phyloP scores from a whole-genome alignment of 2,113 vertebrate genomes.

The Trogon surrucura region DNA sequence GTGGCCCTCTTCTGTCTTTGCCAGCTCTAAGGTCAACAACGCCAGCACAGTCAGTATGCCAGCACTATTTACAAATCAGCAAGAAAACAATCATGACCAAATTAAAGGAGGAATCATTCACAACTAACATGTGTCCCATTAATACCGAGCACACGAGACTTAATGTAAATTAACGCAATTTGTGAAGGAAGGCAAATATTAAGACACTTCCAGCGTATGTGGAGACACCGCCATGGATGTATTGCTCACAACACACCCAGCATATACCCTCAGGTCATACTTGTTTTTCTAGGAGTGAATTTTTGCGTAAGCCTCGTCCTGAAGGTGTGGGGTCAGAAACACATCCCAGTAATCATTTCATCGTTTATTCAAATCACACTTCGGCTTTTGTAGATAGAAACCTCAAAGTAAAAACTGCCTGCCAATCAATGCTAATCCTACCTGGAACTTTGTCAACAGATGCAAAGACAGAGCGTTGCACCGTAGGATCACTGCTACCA shows the following conservation, averaged over 20 bases:
- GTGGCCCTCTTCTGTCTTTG: not conserved
- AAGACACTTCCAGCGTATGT: not conserved
- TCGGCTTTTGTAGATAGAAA: not conserved
- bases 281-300: not conserved
- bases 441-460: conserved; percentile 98
- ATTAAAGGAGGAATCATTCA: not conserved
- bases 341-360: not conserved
- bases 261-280: not conserved
- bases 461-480: conserved; percentile 88
- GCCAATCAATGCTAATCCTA: conserved; percentile 49
- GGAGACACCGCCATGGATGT: not conserved
- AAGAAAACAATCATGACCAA: not conserved
- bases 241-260: not conserved
- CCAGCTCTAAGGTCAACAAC: not conserved
- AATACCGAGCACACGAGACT: not conserved
- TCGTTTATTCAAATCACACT: not conserved
- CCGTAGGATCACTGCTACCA: conserved; percentile 86
- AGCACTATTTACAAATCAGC: not conserved
- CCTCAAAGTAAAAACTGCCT: not conserved
- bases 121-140: not conserved
- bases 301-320: not conserved
- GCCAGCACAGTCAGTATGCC: not conserved
- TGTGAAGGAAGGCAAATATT: not conserved
- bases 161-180: not conserved
- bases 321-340: not conserved